A percentile compares a stretch with the other conserved stretches of the same genome.
These are phyloP conservation scores for Napeogenes inachia DNA, from an alignment of 2,888 invertebrate species.

Conservation along the genomic window DNA sequence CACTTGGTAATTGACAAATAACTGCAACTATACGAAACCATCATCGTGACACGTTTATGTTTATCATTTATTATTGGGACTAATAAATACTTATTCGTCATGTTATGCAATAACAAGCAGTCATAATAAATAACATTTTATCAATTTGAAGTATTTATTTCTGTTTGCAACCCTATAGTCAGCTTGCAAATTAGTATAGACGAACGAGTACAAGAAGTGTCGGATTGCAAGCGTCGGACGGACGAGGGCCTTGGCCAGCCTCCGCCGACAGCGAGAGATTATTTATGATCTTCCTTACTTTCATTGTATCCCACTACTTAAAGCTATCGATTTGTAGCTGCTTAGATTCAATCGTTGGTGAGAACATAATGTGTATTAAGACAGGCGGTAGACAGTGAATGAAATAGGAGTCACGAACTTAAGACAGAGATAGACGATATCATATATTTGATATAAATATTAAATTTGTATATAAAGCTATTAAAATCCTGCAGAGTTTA, in stretches of 20 bases:
- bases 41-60: background rate
- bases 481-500: too few relatives aligned
- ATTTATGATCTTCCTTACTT: slow-evolving; percentile 36
- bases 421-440: too few relatives aligned
- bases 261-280: slow-evolving; percentile 37
- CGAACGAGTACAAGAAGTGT: slow-evolving; percentile 70
- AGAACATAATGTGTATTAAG: slow-evolving; percentile 24
- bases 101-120: background rate
- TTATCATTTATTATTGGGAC: background rate
- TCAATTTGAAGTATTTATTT: too few relatives aligned
- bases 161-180: slow-evolving; percentile 46
- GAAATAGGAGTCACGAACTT: slow-evolving; percentile 16
- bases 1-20: background rate
- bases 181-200: slow-evolving; percentile 64
- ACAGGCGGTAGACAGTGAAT: slow-evolving; percentile 18
- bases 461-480: too few relatives aligned
- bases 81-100: background rate
- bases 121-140: too few relatives aligned
- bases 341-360: slow-evolving; percentile 24
- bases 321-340: slow-evolving; percentile 28
- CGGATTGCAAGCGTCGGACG: slow-evolving; percentile 55
- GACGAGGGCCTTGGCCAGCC: slow-evolving; percentile 51
- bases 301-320: slow-evolving; percentile 33
- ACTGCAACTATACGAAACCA: background rate
- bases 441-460: too few relatives aligned